Base-by-base conservation (phyloP, 2,113 vertebrate species). In the Notiomystis cincta region DNA sequence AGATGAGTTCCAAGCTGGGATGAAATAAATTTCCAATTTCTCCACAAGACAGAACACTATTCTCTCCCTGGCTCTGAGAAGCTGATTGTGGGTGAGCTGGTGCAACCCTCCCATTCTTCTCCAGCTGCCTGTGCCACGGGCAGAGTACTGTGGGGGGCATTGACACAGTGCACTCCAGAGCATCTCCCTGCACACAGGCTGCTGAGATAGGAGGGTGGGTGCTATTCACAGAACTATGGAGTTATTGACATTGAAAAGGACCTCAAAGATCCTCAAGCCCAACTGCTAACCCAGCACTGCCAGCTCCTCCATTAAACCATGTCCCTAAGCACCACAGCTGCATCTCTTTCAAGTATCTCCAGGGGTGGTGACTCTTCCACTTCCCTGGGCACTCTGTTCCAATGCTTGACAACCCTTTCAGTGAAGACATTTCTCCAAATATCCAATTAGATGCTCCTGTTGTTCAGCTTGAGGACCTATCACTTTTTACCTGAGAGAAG, bases 21-120 rank as follows among this genome's bases (percentile, higher is more conserved):
- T 25, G 4, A 91, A 94, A 93, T 89, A 87, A 81, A 94, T 91
- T 92, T 75, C 33, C 56, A 84, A 24, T 78, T 87, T 93, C 61
- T 84, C 48, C 1, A 1, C 18, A 45, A 89, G 69, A 96, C 94
- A 96, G 87, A 94, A 57, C 0, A 0, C 91, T 94, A 95, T 97
- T 96, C 93, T 95, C 65, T 95, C 51, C 31, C 50, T 2, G 2
- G 40, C 62, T 96, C 91, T 97, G 87, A 96, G 89, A 75, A 50
- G 73, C 48, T 76, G 82, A 96, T 95, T 97, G 94, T 96, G 96
- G 89, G 81, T 5, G 62, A 96, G 44, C 87, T 19, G 6, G 89
- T 95, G 76, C 70, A 96, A 79, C 77, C 54, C 89, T 95, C 81
- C 65, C 61, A 84, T 95, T 96, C 91, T 97, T 89, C 87, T 93